Base-by-base conservation (phyloP, 2,888 invertebrate species). In the Phortica okadai region DNA sequence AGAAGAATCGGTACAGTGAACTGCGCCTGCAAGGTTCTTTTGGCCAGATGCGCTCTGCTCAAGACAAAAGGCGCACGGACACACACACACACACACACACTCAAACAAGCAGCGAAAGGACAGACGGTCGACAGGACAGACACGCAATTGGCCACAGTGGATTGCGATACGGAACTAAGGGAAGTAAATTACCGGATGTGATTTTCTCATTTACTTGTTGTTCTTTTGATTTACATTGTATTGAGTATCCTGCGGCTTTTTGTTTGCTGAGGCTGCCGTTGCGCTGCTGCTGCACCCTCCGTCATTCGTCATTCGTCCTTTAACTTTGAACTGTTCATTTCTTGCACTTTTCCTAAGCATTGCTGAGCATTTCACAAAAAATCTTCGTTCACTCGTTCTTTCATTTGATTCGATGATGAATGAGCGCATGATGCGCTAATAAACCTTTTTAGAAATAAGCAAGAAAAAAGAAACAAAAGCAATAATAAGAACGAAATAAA, bases 121-220 rank as follows among this genome's bases (percentile, higher is more conserved):
- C 54, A n/a, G 69, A 44, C 67, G n/a, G 69, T 33, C 74, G 58
- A 45, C 67, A 45, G 83, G 80, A 73, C 62, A 64, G 76, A 73
- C 21, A 16, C 6, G 73, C 7, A 25, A 66, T 25, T 33, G 21
- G 56, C 59, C 62, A 62, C 59, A 50, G 25, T 45, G 56, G 14
- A 16, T 42, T 56, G 41, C 81, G 82, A 79, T 85, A 82, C 83
- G 89, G 88, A 90, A 87, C 84, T 85, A 82, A 87, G 87, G 90
- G 90, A 90, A 90, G 90, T 86, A 88, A 89, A 89, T 89, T 87
- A 89, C 90, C 90, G 90, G 90, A 90, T 90, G 90, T 90, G 90
- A 90, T 90, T 87, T 89, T 85, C 87, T 88, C 82, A 85, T 89
- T 85, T 82, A 78, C 82, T 83, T 83, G 86, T 88, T 88, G 83